phyloP scores from a whole-genome alignment of 2,113 vertebrate genomes.

The Diadophis punctatus region DNA sequence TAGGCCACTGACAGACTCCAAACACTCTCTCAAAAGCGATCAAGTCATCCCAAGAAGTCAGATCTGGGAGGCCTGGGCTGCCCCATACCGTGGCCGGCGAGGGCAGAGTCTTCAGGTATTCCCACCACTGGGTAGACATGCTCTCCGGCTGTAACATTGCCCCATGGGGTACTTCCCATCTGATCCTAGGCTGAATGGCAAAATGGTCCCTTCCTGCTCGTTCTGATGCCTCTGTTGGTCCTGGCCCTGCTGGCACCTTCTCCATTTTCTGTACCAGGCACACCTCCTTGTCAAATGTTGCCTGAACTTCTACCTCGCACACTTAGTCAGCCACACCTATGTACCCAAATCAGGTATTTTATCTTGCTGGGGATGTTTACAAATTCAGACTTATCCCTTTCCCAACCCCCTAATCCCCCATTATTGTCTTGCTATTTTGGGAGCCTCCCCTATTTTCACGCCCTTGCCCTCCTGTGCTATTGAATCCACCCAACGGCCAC shows the following conservation, averaged over 20 bases:
- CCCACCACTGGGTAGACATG: conserved; percentile 14
- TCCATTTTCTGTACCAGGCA: conserved; percentile 1
- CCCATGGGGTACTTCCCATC: neutral
- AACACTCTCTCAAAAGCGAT: conserved; percentile 9
- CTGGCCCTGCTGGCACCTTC: neutral
- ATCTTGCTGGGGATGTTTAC: neutral
- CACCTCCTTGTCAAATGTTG: neutral
- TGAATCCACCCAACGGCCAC: neutral
- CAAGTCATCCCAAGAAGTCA: conserved; percentile 17
- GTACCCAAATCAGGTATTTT: neutral
- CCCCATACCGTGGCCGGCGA: neutral
- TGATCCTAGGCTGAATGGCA: neutral
- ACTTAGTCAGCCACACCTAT: neutral
- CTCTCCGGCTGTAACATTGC: neutral
- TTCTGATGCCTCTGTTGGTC: neutral
- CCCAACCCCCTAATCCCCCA: neutral
- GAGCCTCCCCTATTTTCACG: neutral
- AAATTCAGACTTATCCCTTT: neutral
- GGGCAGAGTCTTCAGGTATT: conserved; percentile 6
- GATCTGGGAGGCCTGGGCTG: neutral
- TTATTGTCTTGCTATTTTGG: neutral
- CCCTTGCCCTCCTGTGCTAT: neutral
- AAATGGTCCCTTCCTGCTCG: neutral
- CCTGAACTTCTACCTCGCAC: neutral
- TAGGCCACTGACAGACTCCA: conserved; percentile 2